Evolutionary conservation across 2,113 vertebrate species (phyloP).

Genomic region (Colius striatus): DNA sequence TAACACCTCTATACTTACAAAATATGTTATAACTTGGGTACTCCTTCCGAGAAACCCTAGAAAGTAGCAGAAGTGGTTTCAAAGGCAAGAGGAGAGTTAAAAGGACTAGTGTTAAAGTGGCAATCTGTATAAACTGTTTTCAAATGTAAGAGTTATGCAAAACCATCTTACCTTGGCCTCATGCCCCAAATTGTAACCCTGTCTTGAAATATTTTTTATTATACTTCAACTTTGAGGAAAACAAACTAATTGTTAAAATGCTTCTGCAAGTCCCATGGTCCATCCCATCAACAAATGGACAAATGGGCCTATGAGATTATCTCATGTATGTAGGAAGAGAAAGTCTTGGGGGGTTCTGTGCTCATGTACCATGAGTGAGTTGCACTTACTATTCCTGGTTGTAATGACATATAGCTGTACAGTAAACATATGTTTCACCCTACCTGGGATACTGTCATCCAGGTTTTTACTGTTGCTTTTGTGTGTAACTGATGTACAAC

Average conservation of each 20-base stretch:
- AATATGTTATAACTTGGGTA: background rate
- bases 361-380: rapidly evolving
- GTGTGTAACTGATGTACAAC: background rate
- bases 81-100: background rate
- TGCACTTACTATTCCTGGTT: background rate
- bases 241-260: background rate
- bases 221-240: background rate
- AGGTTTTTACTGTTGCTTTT: background rate
- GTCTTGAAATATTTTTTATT: background rate
- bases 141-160: background rate
- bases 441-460: background rate
- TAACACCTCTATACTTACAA: background rate
- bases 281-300: rapidly evolving
- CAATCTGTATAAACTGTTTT: background rate
- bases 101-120: background rate
- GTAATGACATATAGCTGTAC: rapidly evolving
- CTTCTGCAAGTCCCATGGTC: background rate
- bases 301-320: background rate
- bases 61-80: background rate
- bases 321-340: rapidly evolving
- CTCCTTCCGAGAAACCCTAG: background rate
- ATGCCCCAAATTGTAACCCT: background rate
- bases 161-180: background rate
- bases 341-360: background rate
- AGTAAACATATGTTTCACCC: background rate